Conservation (phyloP, 2,797 vertebrate species). For the Meda fulgida region DNA sequence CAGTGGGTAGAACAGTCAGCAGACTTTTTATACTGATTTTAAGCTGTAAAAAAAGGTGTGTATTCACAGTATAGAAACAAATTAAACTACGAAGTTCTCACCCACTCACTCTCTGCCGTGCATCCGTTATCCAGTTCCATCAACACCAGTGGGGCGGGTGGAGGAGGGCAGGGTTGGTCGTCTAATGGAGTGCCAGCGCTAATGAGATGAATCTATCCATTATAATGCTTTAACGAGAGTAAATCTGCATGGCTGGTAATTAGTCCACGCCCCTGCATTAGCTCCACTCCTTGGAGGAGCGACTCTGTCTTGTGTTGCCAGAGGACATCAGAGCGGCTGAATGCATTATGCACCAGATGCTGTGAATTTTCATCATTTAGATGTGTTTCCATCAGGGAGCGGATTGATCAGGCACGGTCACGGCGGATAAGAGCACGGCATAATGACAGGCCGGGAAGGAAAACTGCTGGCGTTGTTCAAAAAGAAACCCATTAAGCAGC, state of each 20-base stretch:
- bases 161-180: neutral
- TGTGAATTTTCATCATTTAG: slow-evolving; percentile 57
- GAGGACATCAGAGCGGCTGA: slow-evolving; percentile 64
- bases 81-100: slow-evolving; percentile 26
- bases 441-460: slow-evolving; percentile 50
- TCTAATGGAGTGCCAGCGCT: slow-evolving; percentile 61
- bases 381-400: slow-evolving; percentile 56
- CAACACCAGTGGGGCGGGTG: slow-evolving; percentile 30
- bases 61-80: slow-evolving; percentile 32
- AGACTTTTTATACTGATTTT: neutral
- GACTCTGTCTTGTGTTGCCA: slow-evolving; percentile 53
- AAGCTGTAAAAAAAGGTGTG: slow-evolving; percentile 21
- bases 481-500: slow-evolving; percentile 38
- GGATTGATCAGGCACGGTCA: slow-evolving; percentile 60
- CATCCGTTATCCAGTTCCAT: slow-evolving; percentile 41
- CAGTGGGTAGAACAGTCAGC: slow-evolving; percentile 24
- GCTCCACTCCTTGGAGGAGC: slow-evolving; percentile 47
- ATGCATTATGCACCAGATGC: slow-evolving; percentile 70
- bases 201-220: slow-evolving; percentile 73
- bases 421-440: slow-evolving; percentile 49
- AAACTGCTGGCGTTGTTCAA: slow-evolving; percentile 26
- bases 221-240: slow-evolving; percentile 67
- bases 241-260: slow-evolving; percentile 70
- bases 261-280: slow-evolving; percentile 64
- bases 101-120: slow-evolving; percentile 20